These are phyloP conservation scores for Pycnomerus fuliginosus DNA, from an alignment of 2,888 invertebrate species.

Conservation along the genomic window DNA sequence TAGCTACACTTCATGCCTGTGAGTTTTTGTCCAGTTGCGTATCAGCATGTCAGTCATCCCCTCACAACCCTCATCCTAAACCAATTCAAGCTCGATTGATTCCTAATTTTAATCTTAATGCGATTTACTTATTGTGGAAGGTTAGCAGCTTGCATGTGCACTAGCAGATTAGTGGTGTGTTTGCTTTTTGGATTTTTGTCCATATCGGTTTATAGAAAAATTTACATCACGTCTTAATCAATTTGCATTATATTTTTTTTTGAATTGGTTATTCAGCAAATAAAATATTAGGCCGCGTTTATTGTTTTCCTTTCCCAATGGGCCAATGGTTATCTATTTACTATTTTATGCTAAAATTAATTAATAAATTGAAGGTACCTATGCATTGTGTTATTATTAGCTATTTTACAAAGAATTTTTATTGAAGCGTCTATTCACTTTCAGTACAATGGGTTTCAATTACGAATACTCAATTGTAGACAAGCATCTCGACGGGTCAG, in stretches of 20 bases:
- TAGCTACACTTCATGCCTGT: slow-evolving; percentile 41
- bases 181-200: slow-evolving; percentile 27
- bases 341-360: neutral
- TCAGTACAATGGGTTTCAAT: slow-evolving; percentile 11
- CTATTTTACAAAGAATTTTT: no score
- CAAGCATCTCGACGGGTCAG: slow-evolving; percentile 30
- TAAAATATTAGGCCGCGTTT: neutral
- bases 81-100: slow-evolving; percentile 45
- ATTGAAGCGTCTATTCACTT: no score
- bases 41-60: slow-evolving; percentile 7
- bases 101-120: slow-evolving; percentile 46
- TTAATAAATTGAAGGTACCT: no score
- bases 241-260: slow-evolving; percentile 14
- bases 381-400: no score
- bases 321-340: neutral
- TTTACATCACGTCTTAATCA: slow-evolving; percentile 29
- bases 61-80: slow-evolving; percentile 14
- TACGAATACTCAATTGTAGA: slow-evolving; percentile 4
- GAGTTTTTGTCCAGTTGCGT: slow-evolving; percentile 14
- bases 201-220: slow-evolving; percentile 20
- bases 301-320: neutral
- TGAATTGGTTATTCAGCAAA: neutral
- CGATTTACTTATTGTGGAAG: slow-evolving; percentile 38
- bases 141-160: slow-evolving; percentile 25
- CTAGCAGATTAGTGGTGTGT: slow-evolving; percentile 30